Evolutionary conservation across 2,113 vertebrate genomes (phyloP).

Genomic region (Notothenia coriiceps): DNA sequence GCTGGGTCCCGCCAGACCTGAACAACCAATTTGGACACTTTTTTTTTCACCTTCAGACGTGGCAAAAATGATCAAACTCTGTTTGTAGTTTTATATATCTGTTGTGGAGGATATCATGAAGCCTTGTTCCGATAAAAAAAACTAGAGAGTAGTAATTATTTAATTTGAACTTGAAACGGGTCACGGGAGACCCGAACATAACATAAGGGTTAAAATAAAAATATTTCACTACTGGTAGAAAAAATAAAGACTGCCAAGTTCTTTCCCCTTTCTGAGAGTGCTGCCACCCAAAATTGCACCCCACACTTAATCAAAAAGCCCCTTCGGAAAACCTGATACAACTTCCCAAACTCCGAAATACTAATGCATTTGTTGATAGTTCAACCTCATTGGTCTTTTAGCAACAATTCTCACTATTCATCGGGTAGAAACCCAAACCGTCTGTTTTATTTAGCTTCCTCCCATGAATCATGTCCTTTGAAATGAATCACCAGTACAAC

Average conservation of each 20-base stretch:
- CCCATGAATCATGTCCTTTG: constrained; percentile 45
- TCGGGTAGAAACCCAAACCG: constrained; percentile 36
- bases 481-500: constrained; percentile 51
- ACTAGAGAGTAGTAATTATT: too few species aligned
- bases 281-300: neutral
- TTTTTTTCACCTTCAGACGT: too few species aligned
- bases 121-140: too few species aligned
- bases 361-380: constrained; percentile 23
- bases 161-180: too few species aligned
- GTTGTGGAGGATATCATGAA: too few species aligned
- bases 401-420: constrained; percentile 19
- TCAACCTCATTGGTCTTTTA: constrained; percentile 5
- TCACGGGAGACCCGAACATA: too few species aligned
- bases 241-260: neutral
- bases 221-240: neutral
- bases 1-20: too few species aligned
- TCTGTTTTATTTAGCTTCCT: constrained; percentile 48
- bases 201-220: neutral
- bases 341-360: constrained; percentile 20
- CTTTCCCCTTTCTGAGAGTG: neutral
- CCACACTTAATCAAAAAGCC: constrained; percentile 15
- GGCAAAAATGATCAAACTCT: too few species aligned
- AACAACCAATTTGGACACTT: too few species aligned
- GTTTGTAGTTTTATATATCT: too few species aligned
- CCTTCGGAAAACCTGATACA: constrained; percentile 16